Conservation (phyloP, 1,140 invertebrate genomes). For the Pachypeltis micranthus region DNA sequence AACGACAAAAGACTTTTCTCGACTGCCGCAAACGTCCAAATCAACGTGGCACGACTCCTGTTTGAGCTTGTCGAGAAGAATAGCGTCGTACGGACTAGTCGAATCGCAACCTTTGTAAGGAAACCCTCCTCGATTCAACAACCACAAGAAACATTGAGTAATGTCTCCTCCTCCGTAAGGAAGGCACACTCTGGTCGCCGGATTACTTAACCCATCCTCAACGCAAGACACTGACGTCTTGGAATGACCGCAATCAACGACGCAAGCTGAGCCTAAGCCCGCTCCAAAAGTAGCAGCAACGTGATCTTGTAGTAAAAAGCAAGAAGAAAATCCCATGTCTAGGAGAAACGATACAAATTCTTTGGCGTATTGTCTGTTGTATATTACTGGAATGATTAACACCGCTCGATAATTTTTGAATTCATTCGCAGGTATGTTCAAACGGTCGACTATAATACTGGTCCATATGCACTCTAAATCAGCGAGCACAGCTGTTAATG, state of each 20-base stretch:
- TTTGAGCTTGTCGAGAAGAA: conserved; percentile 71
- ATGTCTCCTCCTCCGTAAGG: conserved; percentile 27
- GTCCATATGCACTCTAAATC: conserved; percentile 83
- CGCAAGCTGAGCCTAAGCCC: conserved; percentile 81
- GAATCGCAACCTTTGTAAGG: conserved; percentile 70
- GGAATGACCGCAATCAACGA: conserved; percentile 89
- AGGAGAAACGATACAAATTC: conserved; percentile 72
- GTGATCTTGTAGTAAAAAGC: conserved; percentile 80
- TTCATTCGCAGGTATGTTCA: conserved; percentile 64
- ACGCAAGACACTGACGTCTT: conserved; percentile 93
- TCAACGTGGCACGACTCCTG: conserved; percentile 85
- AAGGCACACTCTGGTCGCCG: conserved; percentile 57
- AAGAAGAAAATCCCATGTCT: conserved; percentile 78
- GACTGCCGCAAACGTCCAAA: conserved; percentile 71
- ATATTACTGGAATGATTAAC: conserved; percentile 82
- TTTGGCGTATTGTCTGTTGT: conserved; percentile 74
- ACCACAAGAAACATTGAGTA: conserved; percentile 45
- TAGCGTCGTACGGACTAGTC: conserved; percentile 53
- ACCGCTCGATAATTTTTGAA: conserved; percentile 74
- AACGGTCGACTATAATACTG: conserved; percentile 57
- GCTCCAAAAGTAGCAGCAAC: conserved; percentile 90
- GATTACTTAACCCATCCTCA: conserved; percentile 88
- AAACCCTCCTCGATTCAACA: conserved; percentile 77
- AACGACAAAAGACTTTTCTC: conserved; percentile 65
- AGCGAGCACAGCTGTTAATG: conserved; percentile 64